Evolutionary conservation across 2,888 invertebrate genomes (phyloP).

Genomic region (Alcis repandata): DNA sequence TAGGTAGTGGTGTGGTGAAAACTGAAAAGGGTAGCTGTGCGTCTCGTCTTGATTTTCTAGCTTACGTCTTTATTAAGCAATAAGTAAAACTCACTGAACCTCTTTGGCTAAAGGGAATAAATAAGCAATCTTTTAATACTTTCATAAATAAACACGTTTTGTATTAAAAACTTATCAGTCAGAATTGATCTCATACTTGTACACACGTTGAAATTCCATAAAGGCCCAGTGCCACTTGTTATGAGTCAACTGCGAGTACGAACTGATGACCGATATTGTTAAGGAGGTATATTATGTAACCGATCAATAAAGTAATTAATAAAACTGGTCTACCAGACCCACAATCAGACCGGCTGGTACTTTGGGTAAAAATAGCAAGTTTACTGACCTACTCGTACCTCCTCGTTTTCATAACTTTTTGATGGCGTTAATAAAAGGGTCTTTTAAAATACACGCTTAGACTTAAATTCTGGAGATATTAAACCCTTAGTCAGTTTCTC

Average conservation of each 20-base stretch:
- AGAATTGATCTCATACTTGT: conserved; percentile 9
- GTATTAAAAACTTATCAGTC: background rate
- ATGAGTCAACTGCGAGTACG: conserved; percentile 23
- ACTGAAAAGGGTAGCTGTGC: background rate
- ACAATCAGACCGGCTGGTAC: conserved; percentile 26
- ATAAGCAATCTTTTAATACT: background rate
- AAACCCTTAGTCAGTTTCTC: too few species aligned
- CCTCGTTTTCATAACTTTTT: background rate
- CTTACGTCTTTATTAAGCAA: too few species aligned
- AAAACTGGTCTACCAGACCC: conserved; percentile 37
- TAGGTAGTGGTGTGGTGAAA: too few species aligned
- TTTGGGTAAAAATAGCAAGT: conserved; percentile 31
- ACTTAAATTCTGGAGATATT: too few species aligned
- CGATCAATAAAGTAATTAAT: conserved; percentile 37
- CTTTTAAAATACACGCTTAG: background rate
- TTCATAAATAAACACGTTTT: conserved; percentile 3
- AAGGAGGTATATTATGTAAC: conserved; percentile 30
- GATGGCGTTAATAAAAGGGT: background rate
- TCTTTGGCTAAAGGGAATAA: too few species aligned
- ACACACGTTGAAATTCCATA: conserved; percentile 11
- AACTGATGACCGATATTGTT: conserved; percentile 35
- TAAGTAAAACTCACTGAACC: too few species aligned
- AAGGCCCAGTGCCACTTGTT: conserved; percentile 16
- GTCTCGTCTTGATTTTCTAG: too few species aligned
- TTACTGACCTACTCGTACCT: conserved; percentile 39